Evolutionary conservation across 2,888 invertebrate genomes (phyloP).

Genomic region (Meliscaeva auricollis): DNA sequence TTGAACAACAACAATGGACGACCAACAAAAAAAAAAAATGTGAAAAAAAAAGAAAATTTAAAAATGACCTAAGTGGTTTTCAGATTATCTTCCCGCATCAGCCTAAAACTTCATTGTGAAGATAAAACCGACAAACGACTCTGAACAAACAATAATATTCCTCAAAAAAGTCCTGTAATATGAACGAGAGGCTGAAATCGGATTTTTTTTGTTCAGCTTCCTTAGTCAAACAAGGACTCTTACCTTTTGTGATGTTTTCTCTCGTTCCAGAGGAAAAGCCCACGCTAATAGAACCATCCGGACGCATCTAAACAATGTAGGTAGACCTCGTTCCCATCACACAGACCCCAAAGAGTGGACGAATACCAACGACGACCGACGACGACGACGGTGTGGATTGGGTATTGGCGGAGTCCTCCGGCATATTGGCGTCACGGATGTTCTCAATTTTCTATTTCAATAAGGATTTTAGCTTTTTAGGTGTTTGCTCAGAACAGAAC

Average conservation of each 20-base stretch:
- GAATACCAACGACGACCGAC: no score
- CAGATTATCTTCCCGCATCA: constrained; percentile 50
- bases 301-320: constrained; percentile 72
- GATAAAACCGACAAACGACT: constrained; percentile 64
- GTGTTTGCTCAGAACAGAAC: constrained; percentile 72
- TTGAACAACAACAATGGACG: constrained; percentile 2
- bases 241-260: constrained; percentile 58
- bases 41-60: neutral
- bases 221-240: constrained; percentile 37
- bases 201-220: constrained; percentile 24
- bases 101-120: constrained; percentile 64
- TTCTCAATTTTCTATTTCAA: constrained; percentile 75
- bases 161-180: constrained; percentile 41
- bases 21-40: neutral
- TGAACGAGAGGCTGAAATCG: constrained; percentile 31
- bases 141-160: constrained; percentile 62
- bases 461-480: constrained; percentile 72
- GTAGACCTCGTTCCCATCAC: constrained; percentile 18
- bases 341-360: neutral
- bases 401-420: constrained; percentile 71
- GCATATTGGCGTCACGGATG: constrained; percentile 76
- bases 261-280: constrained; percentile 22
- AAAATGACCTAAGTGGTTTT: constrained; percentile 63
- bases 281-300: constrained; percentile 72
- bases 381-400: constrained; percentile 27